Base-by-base conservation (phyloP, 2,113 vertebrate species). In the Polyodon spathula region DNA sequence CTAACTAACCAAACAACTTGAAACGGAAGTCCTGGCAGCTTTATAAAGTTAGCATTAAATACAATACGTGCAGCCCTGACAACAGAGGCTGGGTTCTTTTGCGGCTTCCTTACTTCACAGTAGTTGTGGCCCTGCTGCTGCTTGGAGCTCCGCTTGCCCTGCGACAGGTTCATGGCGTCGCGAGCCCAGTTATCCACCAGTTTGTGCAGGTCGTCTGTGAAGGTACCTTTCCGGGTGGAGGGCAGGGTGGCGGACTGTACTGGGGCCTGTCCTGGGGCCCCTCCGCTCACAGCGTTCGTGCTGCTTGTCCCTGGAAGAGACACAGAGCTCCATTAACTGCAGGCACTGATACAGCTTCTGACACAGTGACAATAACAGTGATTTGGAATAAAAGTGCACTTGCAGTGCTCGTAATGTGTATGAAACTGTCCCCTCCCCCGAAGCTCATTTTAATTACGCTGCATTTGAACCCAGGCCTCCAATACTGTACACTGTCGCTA, bases 161-260 rank as follows among this genome's bases (percentile, higher is more conserved):
- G 93, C 4, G 94, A 93, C 27, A 95, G 89, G 81, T 84, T 95
- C 89, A 95, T 98, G 79, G 94, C 95, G 4, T 97, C 95, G 54
- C 94, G 79, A 69, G 95, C 93, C 94, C 95, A 98, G 70, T 97
- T 98, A 71, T 98, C 96, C 60, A 98, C 95, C 80, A 99, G 75
- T 73, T 97, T 97, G 80, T 98, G 96, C 67, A 97, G 86, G 79
- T 99, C 96, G 0, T 97, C 96, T 0, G 96, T 98, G 81, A 98
- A 99, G 4, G 92, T 99, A 73, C 95, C 95, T 73, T 97, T 99
- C 69, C 91, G 81, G 77, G 88, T 93, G 6, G 94, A 87, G 55
- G 82, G 78, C 39, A 70, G 85, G 58, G 83, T 65, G 40, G 90
- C 78, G n/a, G 89, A 89, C 40, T 86, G 62, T 48, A 67, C 86